These are phyloP conservation scores for Lysiphlebus fabarum DNA, from an alignment of 1,140 invertebrate genomes.

Conservation along the genomic window DNA sequence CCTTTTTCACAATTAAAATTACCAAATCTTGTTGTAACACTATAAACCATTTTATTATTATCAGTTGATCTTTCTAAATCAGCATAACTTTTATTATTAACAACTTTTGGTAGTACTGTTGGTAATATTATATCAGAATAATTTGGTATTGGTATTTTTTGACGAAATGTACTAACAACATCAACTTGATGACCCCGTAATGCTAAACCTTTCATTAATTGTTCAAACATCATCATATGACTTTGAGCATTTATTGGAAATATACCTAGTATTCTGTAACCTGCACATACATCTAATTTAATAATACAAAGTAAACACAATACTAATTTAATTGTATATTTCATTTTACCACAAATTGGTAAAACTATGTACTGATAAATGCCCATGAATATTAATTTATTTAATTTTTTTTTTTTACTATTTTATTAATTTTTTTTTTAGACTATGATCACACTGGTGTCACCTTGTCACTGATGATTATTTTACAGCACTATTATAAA, in stretches of 20 bases:
- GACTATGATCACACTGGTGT: too few species aligned
- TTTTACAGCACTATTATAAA: too few species aligned
- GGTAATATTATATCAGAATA: conserved; percentile 52
- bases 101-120: not conserved
- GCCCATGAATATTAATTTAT: too few species aligned
- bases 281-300: conserved; percentile 15
- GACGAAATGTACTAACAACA: conserved; percentile 55
- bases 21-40: conserved; percentile 7
- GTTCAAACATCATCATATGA: conserved; percentile 59
- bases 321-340: too few species aligned
- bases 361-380: too few species aligned
- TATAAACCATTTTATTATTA: not conserved
- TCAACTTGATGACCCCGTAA: conserved; percentile 59
- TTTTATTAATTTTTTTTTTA: too few species aligned
- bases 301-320: too few species aligned
- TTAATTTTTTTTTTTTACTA: too few species aligned
- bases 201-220: conserved; percentile 57
- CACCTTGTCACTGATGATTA: too few species aligned
- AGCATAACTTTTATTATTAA: conserved; percentile 36
- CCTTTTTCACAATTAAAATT: conserved; percentile 21
- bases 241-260: conserved; percentile 56
- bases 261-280: conserved; percentile 44
- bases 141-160: conserved; percentile 52
- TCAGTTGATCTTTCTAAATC: conserved; percentile 21
- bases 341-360: too few species aligned